phyloP scores from a whole-genome alignment of 1,140 invertebrate genomes.

The Diachasmimorpha longicaudata region DNA sequence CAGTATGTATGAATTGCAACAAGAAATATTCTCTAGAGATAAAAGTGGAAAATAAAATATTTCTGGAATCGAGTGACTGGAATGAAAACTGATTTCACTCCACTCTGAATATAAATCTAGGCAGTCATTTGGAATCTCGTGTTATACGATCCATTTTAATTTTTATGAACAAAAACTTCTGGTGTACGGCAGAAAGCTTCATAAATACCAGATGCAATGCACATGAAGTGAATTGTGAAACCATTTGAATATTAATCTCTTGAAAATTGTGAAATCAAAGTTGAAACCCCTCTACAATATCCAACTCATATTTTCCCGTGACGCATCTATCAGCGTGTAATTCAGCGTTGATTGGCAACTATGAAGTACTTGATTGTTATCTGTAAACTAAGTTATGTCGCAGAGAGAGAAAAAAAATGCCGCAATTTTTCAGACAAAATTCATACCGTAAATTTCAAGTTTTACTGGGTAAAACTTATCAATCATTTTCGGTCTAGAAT shows the following conservation, averaged over 20 bases:
- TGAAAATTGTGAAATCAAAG: slow-evolving; percentile 40
- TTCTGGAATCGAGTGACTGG: background rate
- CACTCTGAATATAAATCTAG: slow-evolving; percentile 27
- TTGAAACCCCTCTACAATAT: slow-evolving; percentile 13
- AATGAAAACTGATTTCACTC: background rate
- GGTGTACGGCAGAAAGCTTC: slow-evolving; percentile 29
- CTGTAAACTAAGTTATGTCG: background rate
- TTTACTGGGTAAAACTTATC: no score
- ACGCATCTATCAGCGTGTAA: background rate
- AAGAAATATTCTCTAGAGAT: background rate
- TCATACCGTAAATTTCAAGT: no score
- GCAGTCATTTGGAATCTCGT: slow-evolving; percentile 29
- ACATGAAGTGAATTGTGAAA: slow-evolving; percentile 43
- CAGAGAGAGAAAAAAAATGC: no score
- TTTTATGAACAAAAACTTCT: slow-evolving; percentile 31
- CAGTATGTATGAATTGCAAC: background rate
- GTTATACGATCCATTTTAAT: slow-evolving; percentile 36
- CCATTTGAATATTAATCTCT: slow-evolving; percentile 45
- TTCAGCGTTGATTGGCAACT: background rate
- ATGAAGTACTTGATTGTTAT: background rate
- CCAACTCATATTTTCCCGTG: background rate
- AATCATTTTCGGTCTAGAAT: no score
- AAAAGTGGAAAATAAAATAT: background rate
- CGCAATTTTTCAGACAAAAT: no score
- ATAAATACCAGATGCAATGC: slow-evolving; percentile 42